Evolutionary conservation across 2,113 vertebrate genomes (phyloP).

Genomic region (Stegastes partitus): DNA sequence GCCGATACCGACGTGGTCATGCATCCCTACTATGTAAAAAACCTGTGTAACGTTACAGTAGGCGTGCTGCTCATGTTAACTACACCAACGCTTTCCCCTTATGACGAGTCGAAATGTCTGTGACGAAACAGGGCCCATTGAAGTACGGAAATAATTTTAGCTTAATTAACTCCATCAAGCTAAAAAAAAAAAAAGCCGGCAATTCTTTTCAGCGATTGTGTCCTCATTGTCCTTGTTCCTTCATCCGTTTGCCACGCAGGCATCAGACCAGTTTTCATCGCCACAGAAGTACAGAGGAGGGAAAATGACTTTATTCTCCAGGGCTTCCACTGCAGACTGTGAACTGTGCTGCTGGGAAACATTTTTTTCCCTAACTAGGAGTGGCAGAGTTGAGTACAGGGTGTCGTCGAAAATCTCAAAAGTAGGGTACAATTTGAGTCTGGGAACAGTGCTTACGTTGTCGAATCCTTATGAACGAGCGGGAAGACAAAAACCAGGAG

Average conservation of each 20-base stretch:
- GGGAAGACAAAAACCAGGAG: neutral
- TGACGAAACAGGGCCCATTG: neutral
- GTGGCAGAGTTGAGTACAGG: neutral
- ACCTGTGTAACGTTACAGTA: too few relatives aligned
- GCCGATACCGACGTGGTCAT: too few relatives aligned
- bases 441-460: neutral
- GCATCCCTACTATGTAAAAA: too few relatives aligned
- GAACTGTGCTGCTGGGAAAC: slow-evolving; percentile 5
- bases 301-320: neutral
- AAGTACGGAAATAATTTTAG: neutral
- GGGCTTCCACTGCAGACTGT: neutral
- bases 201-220: neutral
- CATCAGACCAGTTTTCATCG: neutral
- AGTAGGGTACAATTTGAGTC: slow-evolving; percentile 4
- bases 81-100: too few relatives aligned
- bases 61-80: too few relatives aligned
- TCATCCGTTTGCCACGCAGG: neutral
- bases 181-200: too few relatives aligned
- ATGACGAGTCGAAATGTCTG: neutral
- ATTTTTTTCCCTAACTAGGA: too few relatives aligned
- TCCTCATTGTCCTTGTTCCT: neutral
- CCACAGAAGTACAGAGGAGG: neutral
- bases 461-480: neutral
- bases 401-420: neutral
- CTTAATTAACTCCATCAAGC: neutral